Percentiles rank a stretch among this genome's conserved stretches.
phyloP scores from a whole-genome alignment of 2,113 vertebrate genomes.

The Muntiacus reevesi region DNA sequence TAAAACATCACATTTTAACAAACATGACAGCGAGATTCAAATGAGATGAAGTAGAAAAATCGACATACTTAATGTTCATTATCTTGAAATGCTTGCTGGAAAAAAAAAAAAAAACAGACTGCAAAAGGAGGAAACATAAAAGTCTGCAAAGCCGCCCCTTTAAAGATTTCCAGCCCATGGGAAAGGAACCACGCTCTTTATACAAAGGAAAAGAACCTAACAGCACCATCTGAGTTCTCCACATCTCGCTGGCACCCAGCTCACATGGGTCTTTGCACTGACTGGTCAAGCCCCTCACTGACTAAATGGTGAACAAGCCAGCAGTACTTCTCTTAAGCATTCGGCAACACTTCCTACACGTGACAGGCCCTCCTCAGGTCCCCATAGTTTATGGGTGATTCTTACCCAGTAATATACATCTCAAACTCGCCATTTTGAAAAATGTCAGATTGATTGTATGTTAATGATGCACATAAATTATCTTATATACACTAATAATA shows the following conservation, averaged over 20 bases:
- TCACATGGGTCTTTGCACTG: slow-evolving; percentile 64
- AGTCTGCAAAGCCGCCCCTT: fast-evolving
- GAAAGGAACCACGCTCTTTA: neutral
- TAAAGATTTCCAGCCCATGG: too few species aligned
- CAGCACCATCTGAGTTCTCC: neutral
- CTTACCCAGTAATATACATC: slow-evolving; percentile 65
- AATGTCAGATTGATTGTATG: slow-evolving; percentile 73
- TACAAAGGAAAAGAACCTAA: neutral
- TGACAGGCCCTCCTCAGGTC: slow-evolving; percentile 64
- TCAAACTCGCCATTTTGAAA: slow-evolving; percentile 66
- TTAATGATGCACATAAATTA: slow-evolving; percentile 74
- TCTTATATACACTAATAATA: slow-evolving; percentile 74
- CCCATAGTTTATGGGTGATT: slow-evolving; percentile 37
- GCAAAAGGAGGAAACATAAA: neutral
- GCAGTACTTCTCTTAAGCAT: neutral
- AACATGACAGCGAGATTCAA: neutral
- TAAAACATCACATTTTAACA: neutral
- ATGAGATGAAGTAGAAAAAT: neutral
- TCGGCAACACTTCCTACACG: slow-evolving; percentile 30
- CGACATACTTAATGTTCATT: too few species aligned
- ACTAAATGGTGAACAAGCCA: slow-evolving; percentile 67
- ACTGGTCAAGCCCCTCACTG: slow-evolving; percentile 69
- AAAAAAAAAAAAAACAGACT: neutral
- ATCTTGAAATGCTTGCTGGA: neutral
- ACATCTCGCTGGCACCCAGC: neutral